These are phyloP conservation scores for Drosophila demipolita DNA, from an alignment of 2,888 invertebrate species.

Conservation along the genomic window DNA sequence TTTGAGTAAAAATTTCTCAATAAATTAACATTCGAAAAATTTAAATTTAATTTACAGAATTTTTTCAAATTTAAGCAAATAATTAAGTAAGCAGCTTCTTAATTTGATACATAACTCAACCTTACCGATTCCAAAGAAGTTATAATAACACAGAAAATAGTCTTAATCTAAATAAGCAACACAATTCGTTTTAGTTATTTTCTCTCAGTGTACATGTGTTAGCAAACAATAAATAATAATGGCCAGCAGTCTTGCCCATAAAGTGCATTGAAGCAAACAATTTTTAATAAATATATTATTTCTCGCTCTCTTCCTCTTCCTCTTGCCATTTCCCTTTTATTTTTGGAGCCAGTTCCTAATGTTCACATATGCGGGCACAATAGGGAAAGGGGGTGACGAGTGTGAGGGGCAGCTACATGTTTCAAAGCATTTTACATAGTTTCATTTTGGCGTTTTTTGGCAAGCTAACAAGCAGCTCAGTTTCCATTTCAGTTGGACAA, in stretches of 20 bases:
- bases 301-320: constrained; percentile 3
- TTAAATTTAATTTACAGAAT: no score
- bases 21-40: no score
- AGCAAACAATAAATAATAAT: constrained; percentile 62
- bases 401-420: constrained; percentile 12
- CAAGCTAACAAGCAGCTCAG: constrained; percentile 20
- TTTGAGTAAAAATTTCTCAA: no score
- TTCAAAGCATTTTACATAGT: constrained; percentile 50
- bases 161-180: not conserved
- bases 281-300: constrained; percentile 78
- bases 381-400: not conserved
- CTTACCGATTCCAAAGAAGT: accelerated
- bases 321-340: not conserved
- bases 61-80: no score
- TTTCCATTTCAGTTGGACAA: constrained; percentile 39
- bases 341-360: constrained; percentile 36
- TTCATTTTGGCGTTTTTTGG: constrained; percentile 50
- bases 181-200: not conserved
- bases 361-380: constrained; percentile 21
- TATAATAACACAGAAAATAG: not conserved
- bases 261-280: constrained; percentile 57
- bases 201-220: constrained; percentile 9
- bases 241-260: constrained; percentile 31
- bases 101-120: no score
- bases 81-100: no score